Evolutionary conservation across 2,113 vertebrate species (phyloP), one percentile per base, ranked within the genome.

Genomic region (Pardalotus punctatus): DNA sequence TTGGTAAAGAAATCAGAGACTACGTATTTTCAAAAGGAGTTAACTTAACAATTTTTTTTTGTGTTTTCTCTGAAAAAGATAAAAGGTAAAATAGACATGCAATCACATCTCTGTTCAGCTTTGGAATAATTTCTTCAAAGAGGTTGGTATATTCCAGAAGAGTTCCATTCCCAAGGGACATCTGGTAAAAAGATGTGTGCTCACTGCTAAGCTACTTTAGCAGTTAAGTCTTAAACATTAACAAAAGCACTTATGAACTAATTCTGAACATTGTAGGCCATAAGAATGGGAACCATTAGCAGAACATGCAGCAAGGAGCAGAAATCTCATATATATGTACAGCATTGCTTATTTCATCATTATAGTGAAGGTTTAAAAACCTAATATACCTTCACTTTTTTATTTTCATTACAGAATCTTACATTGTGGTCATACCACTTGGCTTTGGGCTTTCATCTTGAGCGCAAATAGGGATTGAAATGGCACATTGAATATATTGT

Each of bases 401-500:
- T 38, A 19, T 83, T 91, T 91, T 70, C 20, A 29, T 22, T 42
- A 11, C 2, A 0, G 58, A 51, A 14, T 17, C 33, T 88, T 70
- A 29, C 15, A 50, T 3, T 51, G 3, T 31, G 7, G 42, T 90
- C 31, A 6, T 11, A 60, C 4, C 14, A 5, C 14, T 40, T 84
- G 36, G 31, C 31, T 87, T 61, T 36, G 50, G 45, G 5, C 6
- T 65, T 70, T 61, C 62, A 72, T 40, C 38, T 76, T 1, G 1
- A 69, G 58, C 24, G 18, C 13, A 4, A 10, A 5, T 20, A 36
- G 18, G 5, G 23, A 11, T 27, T 0, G 0, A 70, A 81, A 65
- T 2, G 4, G 24, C 13, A 40, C 2, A 51, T 60, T 2, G 3
- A 11, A 36, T 0, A 0, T 0, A 0, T 57, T 69, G 5, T 38